phyloP scores from a whole-genome alignment of 1,140 invertebrate species.

The Drosophila obscura region DNA sequence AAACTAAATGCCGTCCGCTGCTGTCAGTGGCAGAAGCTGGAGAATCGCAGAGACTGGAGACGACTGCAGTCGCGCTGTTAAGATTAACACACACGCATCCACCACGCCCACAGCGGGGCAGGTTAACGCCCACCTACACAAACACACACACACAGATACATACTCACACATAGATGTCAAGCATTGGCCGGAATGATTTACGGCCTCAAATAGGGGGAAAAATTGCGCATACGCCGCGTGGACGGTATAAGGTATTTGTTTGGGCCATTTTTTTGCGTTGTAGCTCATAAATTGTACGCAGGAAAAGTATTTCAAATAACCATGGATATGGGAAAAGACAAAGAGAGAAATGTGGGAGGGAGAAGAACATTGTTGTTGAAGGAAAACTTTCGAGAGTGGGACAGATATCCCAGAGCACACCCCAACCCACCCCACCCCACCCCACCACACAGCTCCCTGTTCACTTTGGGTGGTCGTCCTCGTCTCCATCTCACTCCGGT shows the following conservation, averaged over 20 bases:
- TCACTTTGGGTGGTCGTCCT: conserved; percentile 61
- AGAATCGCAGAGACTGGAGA: conserved; percentile 51
- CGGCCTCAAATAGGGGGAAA: conserved; percentile 62
- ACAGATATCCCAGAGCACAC: too few species aligned
- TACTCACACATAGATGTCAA: conserved; percentile 50
- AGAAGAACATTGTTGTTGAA: too few species aligned
- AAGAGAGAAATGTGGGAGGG: background rate
- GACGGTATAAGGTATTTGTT: conserved; percentile 46
- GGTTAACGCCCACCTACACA: conserved; percentile 42
- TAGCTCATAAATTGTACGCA: conserved; percentile 38
- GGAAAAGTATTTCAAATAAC: conserved; percentile 43
- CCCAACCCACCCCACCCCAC: too few species aligned
- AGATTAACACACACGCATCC: conserved; percentile 65
- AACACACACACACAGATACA: conserved; percentile 18
- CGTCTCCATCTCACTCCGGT: background rate
- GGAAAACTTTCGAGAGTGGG: too few species aligned
- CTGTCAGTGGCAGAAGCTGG: conserved; percentile 57
- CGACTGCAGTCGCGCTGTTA: conserved; percentile 62
- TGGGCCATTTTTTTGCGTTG: conserved; percentile 24
- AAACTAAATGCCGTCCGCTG: conserved; percentile 74
- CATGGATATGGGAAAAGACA: conserved; percentile 15
- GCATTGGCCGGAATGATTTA: conserved; percentile 77
- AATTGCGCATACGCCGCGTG: conserved; percentile 76
- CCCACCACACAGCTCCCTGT: too few species aligned
- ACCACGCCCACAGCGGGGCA: conserved; percentile 58